phyloP scores from a whole-genome alignment of 2,113 vertebrate genomes.

The Tyto alba region DNA sequence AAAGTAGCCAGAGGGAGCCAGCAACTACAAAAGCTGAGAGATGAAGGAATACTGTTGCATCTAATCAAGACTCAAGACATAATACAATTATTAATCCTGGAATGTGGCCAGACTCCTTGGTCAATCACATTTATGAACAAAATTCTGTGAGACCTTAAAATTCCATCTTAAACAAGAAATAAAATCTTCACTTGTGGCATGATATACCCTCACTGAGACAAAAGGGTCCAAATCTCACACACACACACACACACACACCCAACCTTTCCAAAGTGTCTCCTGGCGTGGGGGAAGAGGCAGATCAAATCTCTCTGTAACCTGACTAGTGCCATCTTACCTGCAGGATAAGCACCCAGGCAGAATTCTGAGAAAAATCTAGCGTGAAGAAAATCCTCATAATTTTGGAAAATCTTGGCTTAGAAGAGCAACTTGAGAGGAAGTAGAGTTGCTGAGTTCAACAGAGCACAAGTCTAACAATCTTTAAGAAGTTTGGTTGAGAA shows the following conservation, averaged over 20 bases:
- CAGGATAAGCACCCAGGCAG: background rate
- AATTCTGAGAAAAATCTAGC: background rate
- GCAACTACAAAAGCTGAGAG: background rate
- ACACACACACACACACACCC: fast-evolving
- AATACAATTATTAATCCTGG: background rate
- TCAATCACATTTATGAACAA: background rate
- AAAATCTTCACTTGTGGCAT: background rate
- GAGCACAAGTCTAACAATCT: background rate
- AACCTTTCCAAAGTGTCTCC: background rate
- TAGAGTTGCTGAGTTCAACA: background rate
- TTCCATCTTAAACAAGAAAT: no score
- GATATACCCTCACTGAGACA: background rate
- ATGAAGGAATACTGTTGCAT: background rate
- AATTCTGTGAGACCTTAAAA: background rate
- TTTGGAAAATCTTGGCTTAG: background rate
- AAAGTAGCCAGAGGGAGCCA: background rate
- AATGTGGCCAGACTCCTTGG: background rate
- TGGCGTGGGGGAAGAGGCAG: background rate
- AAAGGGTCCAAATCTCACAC: background rate
- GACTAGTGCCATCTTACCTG: background rate
- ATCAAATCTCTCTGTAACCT: background rate
- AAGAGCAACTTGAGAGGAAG: background rate
- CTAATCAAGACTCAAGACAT: background rate
- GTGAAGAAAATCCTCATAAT: background rate
- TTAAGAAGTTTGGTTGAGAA: background rate